phyloP scores from a whole-genome alignment of 2,797 vertebrate species.

The Buceros bicornis region DNA sequence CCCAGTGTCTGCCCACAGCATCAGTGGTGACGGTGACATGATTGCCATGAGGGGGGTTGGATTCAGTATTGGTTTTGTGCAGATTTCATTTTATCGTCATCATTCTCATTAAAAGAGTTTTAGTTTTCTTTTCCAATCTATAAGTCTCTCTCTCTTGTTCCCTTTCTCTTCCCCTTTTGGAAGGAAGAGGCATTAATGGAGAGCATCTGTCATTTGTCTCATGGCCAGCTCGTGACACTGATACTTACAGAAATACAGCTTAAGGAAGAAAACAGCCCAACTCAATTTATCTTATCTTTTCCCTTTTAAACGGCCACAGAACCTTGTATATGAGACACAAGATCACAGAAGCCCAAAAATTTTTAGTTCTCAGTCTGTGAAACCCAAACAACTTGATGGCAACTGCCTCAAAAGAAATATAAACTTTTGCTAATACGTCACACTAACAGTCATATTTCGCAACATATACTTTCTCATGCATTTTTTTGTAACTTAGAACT shows the following conservation, averaged over 20 bases:
- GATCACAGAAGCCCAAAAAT: neutral
- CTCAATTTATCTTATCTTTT: neutral
- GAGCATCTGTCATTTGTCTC: too few relatives aligned
- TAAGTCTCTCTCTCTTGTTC: too few relatives aligned
- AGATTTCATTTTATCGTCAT: too few relatives aligned
- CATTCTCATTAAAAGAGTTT: too few relatives aligned
- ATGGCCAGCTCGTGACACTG: too few relatives aligned
- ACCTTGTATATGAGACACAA: neutral
- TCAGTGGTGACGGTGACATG: too few relatives aligned
- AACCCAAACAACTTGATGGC: neutral
- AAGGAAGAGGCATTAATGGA: too few relatives aligned
- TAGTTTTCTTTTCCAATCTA: too few relatives aligned
- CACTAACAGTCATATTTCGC: neutral
- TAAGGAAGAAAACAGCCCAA: neutral
- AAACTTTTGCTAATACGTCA: neutral
- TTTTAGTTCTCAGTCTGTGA: neutral
- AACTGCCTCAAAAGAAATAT: neutral
- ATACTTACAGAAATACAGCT: neutral
- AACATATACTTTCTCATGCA: neutral
- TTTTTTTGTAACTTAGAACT: neutral
- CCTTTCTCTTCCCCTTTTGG: too few relatives aligned
- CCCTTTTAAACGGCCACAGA: neutral
- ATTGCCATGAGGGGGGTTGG: too few relatives aligned
- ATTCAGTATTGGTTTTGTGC: too few relatives aligned
- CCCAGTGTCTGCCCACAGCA: too few relatives aligned